Conservation (phyloP, 2,113 vertebrate genomes). For the Sardina pilchardus region DNA sequence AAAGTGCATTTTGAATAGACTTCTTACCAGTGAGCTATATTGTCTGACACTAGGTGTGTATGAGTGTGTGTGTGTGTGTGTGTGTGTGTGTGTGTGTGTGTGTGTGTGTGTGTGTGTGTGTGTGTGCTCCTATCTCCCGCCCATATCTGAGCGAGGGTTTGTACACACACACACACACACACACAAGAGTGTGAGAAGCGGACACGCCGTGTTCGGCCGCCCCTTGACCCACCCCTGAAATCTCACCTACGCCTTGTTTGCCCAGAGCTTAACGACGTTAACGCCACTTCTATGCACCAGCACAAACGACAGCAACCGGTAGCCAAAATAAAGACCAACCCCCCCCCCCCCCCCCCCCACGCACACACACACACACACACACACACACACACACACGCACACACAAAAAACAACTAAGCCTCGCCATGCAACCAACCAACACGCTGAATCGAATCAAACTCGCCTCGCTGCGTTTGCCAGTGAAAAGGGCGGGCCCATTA, state of each 20-base stretch:
- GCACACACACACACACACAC: no score
- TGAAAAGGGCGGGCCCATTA: constrained; percentile 22
- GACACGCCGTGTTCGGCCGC: not conserved
- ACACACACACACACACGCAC: no score
- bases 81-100: not conserved
- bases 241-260: not conserved
- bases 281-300: not conserved
- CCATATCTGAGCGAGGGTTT: not conserved
- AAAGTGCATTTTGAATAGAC: no score
- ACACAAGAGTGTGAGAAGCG: not conserved
- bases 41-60: not conserved
- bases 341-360: no score
- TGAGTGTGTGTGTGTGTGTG: not conserved
- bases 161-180: not conserved
- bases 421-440: not conserved
- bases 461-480: not conserved
- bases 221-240: not conserved
- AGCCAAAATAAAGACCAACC: not conserved
- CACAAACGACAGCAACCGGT: not conserved
- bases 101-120: not conserved
- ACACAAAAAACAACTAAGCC: not conserved
- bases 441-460: not conserved
- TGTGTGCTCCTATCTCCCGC: not conserved
- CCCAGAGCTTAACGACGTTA: not conserved
- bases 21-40: not conserved